phyloP scores from a whole-genome alignment of 2,113 vertebrate species.

The Apeltes quadracus region DNA sequence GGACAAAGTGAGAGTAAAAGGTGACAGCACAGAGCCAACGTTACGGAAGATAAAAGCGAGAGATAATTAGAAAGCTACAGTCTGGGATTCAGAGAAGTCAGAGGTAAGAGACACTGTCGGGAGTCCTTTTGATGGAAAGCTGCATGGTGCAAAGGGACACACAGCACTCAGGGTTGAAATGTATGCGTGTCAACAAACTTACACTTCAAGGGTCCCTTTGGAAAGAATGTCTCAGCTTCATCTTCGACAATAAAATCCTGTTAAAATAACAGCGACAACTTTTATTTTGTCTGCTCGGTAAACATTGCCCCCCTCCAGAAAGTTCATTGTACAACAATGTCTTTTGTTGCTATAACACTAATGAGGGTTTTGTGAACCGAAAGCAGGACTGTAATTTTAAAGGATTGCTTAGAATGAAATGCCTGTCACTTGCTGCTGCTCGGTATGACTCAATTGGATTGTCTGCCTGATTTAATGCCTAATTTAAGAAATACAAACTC shows the following conservation, averaged over 20 bases:
- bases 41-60: conserved; percentile 55
- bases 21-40: conserved; percentile 34
- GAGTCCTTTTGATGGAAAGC: conserved; percentile 1
- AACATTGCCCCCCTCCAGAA: background rate
- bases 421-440: conserved; percentile 23
- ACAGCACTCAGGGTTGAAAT: background rate
- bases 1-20: conserved; percentile 46
- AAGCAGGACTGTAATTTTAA: background rate
- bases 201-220: conserved; percentile 7
- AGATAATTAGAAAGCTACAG: conserved; percentile 50
- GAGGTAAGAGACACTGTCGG: conserved; percentile 1
- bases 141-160: conserved; percentile 6
- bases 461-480: conserved; percentile 23
- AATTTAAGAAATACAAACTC: conserved; percentile 28
- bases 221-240: conserved; percentile 9
- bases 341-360: background rate
- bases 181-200: conserved; percentile 4
- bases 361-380: background rate
- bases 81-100: conserved; percentile 3
- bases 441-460: conserved; percentile 21
- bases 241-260: background rate
- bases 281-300: background rate
- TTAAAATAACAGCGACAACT: background rate
- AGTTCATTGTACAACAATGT: background rate
- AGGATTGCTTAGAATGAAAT: conserved; percentile 15